Evolutionary conservation across 1,140 invertebrate genomes (phyloP), one percentile per base, ranked within the genome.

Genomic region (Pantala flavescens): DNA sequence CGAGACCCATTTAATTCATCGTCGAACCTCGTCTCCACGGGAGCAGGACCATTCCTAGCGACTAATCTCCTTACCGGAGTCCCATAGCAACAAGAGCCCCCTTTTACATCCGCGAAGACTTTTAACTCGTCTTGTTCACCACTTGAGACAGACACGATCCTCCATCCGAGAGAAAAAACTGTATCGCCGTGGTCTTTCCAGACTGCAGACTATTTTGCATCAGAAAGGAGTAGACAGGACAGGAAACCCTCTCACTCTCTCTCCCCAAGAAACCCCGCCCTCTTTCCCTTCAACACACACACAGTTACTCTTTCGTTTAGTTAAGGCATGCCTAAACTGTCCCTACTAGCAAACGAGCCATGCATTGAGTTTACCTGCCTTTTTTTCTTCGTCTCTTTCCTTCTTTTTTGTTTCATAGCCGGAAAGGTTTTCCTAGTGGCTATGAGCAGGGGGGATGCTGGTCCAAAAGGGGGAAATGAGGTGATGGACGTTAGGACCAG

Each of bases 141-240:
- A 36, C 28, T 36, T 36, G 28, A 36, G 28, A 36, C 28, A 2
- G 9, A 36, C 28, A 36, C 28, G 28, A 36, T 36, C 28, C 28
- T 2, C 28, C 2, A 36, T 36, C 28, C 28, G 9, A 2, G 28
- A 2, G 28, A 63, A 19, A 63, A 63, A 21, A 63, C 49, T 63
- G 49, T 63, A 63, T 63, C 49, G 49, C 49, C 49, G 3, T 12
- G 12, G 16, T 21, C 16, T 63, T 63, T 7, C 49, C 49, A 63
- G 49, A 63, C 49, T 63, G 49, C 49, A 63, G n/a, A 63, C 49
- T 63, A 21, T 21, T 63, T 63, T 63, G 49, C 49, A 63, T 63
- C 49, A 63, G 49, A 63, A 63, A 7, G 49, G 49, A 7, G 12
- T 1, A 63, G 49, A 19, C 28, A 12, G n/a, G 49, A 63, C 49